Evolutionary conservation across 2,797 vertebrate genomes (phyloP).

Genomic region (Sebastes nivosus): DNA sequence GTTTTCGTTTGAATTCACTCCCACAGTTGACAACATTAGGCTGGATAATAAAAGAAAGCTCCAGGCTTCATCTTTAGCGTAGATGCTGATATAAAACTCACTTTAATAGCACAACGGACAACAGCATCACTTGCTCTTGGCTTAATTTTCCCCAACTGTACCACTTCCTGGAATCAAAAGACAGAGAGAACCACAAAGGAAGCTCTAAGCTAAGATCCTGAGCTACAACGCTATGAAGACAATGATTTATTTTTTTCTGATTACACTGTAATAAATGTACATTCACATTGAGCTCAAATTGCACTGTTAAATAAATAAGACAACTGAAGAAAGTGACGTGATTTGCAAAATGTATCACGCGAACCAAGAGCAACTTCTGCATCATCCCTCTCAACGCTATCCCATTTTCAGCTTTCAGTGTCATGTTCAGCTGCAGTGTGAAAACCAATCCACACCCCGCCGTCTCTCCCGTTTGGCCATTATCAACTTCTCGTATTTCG

Average conservation of each 20-base stretch:
- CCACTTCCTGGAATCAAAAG: not conserved
- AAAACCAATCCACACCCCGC: slow-evolving; percentile 71
- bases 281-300: not conserved
- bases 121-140: not conserved
- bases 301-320: not conserved
- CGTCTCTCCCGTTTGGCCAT: slow-evolving; percentile 41
- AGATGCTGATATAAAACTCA: slow-evolving; percentile 5
- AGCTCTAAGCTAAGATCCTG: not conserved
- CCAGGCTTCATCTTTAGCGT: slow-evolving; percentile 2
- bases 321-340: not conserved
- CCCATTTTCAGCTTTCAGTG: slow-evolving; percentile 59
- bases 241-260: not conserved
- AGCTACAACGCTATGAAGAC: not conserved
- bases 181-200: not conserved
- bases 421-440: slow-evolving; percentile 55
- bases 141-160: not conserved
- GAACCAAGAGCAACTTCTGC: slow-evolving; percentile 1
- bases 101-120: slow-evolving; percentile 4
- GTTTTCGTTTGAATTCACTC: not conserved
- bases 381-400: slow-evolving; percentile 8
- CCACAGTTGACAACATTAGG: not conserved
- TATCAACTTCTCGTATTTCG: slow-evolving; percentile 61
- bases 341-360: not conserved
- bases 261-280: not conserved
- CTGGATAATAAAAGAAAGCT: slow-evolving; percentile 11